Conservation (phyloP, 64 coral and sea anemone species). For the Stylophora pistillata region DNA sequence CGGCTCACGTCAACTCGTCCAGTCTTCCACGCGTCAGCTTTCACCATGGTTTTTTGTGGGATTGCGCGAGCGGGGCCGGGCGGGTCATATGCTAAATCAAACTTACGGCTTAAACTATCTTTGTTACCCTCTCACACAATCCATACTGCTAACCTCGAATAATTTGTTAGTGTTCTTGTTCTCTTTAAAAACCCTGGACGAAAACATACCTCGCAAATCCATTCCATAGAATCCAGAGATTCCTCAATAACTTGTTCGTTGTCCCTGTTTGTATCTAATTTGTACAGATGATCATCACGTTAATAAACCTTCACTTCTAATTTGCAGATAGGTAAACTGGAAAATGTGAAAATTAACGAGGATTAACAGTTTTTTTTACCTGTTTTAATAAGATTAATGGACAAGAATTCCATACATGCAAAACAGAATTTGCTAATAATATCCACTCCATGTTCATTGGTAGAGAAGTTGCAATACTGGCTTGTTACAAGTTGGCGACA, state of each 20-base stretch:
- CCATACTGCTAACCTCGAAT: no score
- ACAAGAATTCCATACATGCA: slow-evolving; percentile 23
- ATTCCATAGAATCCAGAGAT: neutral
- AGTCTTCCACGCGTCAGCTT: no score
- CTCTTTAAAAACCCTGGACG: neutral
- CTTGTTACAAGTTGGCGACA: neutral
- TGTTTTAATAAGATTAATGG: neutral
- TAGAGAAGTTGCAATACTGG: neutral
- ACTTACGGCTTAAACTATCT: no score
- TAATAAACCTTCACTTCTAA: neutral
- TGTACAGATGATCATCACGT: neutral
- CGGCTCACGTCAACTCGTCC: no score
- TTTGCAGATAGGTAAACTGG: neutral
- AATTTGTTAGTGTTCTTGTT: neutral
- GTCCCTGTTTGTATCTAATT: neutral
- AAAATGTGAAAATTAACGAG: neutral
- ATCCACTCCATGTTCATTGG: neutral
- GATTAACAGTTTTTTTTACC: neutral
- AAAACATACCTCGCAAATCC: neutral
- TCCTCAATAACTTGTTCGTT: neutral
- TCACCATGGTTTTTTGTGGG: no score
- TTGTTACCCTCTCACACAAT: no score
- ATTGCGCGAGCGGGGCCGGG: no score
- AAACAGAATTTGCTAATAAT: neutral
- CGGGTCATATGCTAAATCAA: no score